Evolutionary conservation across 2,888 invertebrate genomes (phyloP), one percentile per base, ranked within the genome.

Genomic region (Gastracanthus pulcherrimus): DNA sequence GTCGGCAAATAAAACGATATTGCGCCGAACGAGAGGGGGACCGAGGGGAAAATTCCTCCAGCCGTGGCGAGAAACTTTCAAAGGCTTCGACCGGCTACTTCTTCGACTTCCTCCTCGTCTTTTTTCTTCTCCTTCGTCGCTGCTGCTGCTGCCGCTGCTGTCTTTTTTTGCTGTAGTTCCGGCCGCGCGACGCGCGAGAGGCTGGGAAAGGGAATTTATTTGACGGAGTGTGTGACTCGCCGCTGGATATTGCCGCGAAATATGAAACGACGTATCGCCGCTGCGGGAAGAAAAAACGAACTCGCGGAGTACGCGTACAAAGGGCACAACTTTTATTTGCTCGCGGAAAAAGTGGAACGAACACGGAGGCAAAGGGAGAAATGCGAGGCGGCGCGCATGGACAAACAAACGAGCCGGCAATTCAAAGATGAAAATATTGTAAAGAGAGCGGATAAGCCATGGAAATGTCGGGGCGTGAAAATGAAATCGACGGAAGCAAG

Each of bases 1-100:
- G 74, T 19, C 78, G 64, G 64, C 74, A 80, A 82, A 71, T 78
- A 74, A 74, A 80, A 80, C 80, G 72, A 74, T 82, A 80, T 75
- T 77, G 51, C 26, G 19, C 16, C 26, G 19, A 36, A 45, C 41
- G 26, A 11, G 48, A 16, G 38, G 13, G 48, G n/a, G n/a, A n/a
- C n/a, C n/a, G n/a, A n/a, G n/a, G 36, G 23, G 58, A 70, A 26
- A 64, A 75, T 67, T 69, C 60, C 69, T 23, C 36, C n/a, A 16
- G n/a, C 45, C 19, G 62, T 36, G 26, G 58, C 3, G 66, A 26
- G 23, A 66, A 72, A 66, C 41, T 71, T 75, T 23, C 23, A 34
- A 45, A 41, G 29, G 31, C 34, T 72, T 45, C 48, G 34, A 38
- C 58, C 36, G 66, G 19, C 29, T 67, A 16, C n/a, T 45, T 4